Conservation (phyloP, 30 jellyfish, hydroid and myxozoan species). For the Chrysaora quinquecirrha region DNA sequence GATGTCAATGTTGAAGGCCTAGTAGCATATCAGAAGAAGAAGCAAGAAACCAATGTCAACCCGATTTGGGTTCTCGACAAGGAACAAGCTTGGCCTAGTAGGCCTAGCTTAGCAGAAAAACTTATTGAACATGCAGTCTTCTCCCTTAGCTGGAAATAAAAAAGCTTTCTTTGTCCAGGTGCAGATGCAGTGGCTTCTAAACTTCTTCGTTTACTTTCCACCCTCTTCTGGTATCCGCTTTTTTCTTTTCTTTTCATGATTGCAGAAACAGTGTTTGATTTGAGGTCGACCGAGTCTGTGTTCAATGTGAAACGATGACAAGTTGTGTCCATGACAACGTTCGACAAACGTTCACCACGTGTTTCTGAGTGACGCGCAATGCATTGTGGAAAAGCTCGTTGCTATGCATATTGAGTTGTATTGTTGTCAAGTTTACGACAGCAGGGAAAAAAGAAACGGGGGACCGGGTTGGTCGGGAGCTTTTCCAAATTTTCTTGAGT, state of each 20-base stretch:
- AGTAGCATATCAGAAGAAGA: neutral
- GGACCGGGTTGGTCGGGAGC: no score
- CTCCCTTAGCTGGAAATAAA: neutral
- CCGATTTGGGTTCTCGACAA: neutral
- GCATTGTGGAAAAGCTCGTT: no score
- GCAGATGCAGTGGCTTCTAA: slow-evolving; percentile 29
- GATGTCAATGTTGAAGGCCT: no score
- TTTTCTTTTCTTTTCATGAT: slow-evolving; percentile 4
- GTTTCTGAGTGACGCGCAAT: no score
- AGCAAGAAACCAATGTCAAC: neutral
- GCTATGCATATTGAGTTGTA: no score
- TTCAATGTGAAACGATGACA: no score
- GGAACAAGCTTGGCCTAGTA: neutral
- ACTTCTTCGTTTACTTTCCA: neutral
- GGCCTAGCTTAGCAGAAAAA: neutral
- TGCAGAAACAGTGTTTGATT: neutral
- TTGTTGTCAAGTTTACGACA: no score
- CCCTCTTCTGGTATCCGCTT: slow-evolving; percentile 7
- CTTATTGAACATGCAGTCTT: neutral
- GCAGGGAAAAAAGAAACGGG: no score
- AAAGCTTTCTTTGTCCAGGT: slow-evolving; percentile 22
- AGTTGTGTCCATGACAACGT: no score
- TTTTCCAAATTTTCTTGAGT: no score
- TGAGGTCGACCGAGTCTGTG: no score
- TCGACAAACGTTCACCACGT: no score